A percentile compares a stretch with the other conserved stretches of the same genome.
Conservation (phyloP, 2,113 vertebrate species). For the Cephalopholis sonnerati region DNA sequence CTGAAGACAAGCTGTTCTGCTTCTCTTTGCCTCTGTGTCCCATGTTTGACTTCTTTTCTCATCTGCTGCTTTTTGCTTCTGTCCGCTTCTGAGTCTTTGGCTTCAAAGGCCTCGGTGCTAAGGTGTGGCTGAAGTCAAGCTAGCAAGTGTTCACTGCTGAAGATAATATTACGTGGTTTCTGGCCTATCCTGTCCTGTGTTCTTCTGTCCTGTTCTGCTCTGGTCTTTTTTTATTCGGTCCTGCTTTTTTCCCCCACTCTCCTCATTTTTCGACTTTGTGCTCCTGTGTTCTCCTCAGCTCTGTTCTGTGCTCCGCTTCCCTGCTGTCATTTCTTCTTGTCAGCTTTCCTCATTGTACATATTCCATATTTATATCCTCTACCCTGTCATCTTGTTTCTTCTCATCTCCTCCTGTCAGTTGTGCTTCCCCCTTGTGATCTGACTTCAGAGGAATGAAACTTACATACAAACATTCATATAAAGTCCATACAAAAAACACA, state of each 20-base stretch:
- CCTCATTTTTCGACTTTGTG: constrained; percentile 13
- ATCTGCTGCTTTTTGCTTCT: constrained; percentile 13
- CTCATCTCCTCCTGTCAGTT: constrained; percentile 48
- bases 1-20: constrained; percentile 69
- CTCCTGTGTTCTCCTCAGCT: constrained; percentile 3
- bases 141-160: neutral
- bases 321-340: constrained; percentile 57
- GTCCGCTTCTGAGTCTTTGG: constrained; percentile 12
- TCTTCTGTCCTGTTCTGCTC: neutral
- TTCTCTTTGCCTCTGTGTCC: constrained; percentile 56
- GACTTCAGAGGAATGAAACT: constrained; percentile 48
- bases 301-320: constrained; percentile 32
- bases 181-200: constrained; percentile 8
- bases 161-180: neutral
- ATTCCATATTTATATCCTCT: constrained; percentile 54
- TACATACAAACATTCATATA: constrained; percentile 32
- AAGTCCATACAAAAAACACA: constrained; percentile 13
- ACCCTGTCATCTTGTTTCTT: constrained; percentile 35
- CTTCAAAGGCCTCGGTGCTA: constrained; percentile 43
- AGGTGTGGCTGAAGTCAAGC: constrained; percentile 25
- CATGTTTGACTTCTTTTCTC: constrained; percentile 69
- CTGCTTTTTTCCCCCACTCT: neutral
- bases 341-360: constrained; percentile 44
- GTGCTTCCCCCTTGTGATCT: constrained; percentile 31
- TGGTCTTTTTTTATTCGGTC: neutral